Evolutionary conservation across 2,888 invertebrate species (phyloP).

Genomic region (Limnephilus lunatus): DNA sequence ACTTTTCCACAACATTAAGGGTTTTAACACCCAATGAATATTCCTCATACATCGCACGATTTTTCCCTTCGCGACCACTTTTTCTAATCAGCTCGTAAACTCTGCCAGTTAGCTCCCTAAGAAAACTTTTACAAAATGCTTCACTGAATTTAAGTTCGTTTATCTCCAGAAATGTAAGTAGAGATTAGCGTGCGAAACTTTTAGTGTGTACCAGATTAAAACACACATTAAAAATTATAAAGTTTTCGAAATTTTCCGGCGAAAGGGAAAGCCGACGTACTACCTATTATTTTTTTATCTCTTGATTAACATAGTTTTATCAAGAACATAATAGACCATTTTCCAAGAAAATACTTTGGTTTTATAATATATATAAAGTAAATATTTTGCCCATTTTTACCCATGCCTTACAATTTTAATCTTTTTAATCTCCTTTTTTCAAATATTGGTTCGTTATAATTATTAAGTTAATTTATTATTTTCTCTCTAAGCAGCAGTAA

Average conservation of each 20-base stretch:
- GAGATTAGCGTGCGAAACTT: slow-evolving; percentile 25
- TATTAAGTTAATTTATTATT: too few relatives aligned
- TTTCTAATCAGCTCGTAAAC: slow-evolving; percentile 38
- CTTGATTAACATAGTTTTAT: not conserved
- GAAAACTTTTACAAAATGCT: slow-evolving; percentile 32
- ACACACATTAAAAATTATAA: slow-evolving; percentile 20
- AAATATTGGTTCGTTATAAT: too few relatives aligned
- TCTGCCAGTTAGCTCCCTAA: not conserved
- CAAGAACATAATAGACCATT: not conserved
- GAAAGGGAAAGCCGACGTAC: not conserved
- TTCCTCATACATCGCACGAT: slow-evolving; percentile 21
- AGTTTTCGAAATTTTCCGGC: not conserved
- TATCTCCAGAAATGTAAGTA: slow-evolving; percentile 26
- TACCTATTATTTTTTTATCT: not conserved
- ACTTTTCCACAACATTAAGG: slow-evolving; percentile 3
- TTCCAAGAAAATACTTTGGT: not conserved
- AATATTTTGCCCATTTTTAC: too few relatives aligned
- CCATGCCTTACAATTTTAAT: too few relatives aligned
- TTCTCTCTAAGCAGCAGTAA: too few relatives aligned
- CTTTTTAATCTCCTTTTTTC: too few relatives aligned
- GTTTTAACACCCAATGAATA: slow-evolving; percentile 10
- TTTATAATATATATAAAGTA: too few relatives aligned
- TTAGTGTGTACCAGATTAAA: slow-evolving; percentile 34
- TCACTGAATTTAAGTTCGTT: slow-evolving; percentile 8
- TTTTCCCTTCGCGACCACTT: slow-evolving; percentile 4